A percentile compares a stretch with the other conserved stretches of the same genome.
Conservation (phyloP, 2,113 vertebrate species). For the Thamnophis sirtalis region DNA sequence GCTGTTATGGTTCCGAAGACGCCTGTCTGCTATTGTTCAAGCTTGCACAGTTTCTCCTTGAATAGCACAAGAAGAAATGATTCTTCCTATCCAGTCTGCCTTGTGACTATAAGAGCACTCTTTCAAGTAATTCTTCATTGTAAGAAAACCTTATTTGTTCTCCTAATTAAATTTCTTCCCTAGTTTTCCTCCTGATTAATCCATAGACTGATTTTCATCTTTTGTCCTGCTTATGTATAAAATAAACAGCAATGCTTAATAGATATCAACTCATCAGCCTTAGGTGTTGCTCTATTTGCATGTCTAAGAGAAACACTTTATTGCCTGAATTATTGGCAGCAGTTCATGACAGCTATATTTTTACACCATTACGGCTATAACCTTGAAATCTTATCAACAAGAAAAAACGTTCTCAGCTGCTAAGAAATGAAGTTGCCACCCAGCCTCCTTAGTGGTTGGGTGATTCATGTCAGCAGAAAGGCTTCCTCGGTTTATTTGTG, state of each 20-base stretch:
- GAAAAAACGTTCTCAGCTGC: background rate
- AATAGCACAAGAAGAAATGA: background rate
- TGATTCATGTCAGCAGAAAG: constrained; percentile 20
- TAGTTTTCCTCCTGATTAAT: constrained; percentile 16
- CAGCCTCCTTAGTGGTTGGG: constrained; percentile 6
- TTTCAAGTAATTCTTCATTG: background rate
- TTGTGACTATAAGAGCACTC: fast-evolving
- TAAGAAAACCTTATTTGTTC: background rate
- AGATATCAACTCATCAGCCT: background rate
- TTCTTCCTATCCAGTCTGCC: background rate
- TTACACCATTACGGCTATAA: constrained; percentile 36
- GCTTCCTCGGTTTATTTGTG: background rate
- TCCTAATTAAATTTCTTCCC: background rate
- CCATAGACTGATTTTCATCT: constrained; percentile 19
- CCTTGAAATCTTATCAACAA: constrained; percentile 55
- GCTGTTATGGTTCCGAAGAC: background rate
- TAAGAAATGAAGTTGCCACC: background rate
- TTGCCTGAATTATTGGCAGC: constrained; percentile 35
- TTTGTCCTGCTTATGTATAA: background rate
- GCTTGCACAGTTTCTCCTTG: background rate
- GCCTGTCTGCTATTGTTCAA: background rate
- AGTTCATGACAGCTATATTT: constrained; percentile 39
- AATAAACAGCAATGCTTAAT: constrained; percentile 18
- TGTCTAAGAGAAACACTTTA: constrained; percentile 47
- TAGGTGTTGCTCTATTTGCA: constrained; percentile 50